phyloP scores from a whole-genome alignment of 1,140 invertebrate genomes.

The Matsumurasca onukii region DNA sequence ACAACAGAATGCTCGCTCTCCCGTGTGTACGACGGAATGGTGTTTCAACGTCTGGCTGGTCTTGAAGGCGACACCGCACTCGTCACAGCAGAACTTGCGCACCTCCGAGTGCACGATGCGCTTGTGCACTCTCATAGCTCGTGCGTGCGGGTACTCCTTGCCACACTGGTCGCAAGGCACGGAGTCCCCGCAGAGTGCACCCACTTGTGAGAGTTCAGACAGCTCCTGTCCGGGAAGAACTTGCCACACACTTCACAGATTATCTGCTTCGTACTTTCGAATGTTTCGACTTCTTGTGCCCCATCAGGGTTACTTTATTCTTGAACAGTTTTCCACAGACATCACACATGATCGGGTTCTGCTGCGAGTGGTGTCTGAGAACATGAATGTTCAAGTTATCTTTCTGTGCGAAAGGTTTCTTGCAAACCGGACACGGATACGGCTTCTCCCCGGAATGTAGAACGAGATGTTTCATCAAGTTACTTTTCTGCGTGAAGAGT shows the following conservation, averaged over 20 bases:
- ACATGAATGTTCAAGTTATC: slow-evolving; percentile 51
- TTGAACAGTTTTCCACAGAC: slow-evolving; percentile 48
- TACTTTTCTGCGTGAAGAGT: slow-evolving; percentile 31
- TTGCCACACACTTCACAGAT: slow-evolving; percentile 37
- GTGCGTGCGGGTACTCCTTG: slow-evolving; percentile 22
- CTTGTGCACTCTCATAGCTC: slow-evolving; percentile 25
- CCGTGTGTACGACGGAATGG: slow-evolving; percentile 47
- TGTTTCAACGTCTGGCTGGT: slow-evolving; percentile 36
- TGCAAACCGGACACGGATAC: slow-evolving; percentile 70
- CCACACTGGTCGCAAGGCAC: slow-evolving; percentile 37
- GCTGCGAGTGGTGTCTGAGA: slow-evolving; percentile 10
- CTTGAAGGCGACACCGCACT: slow-evolving; percentile 32
- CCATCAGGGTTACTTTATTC: slow-evolving; percentile 49
- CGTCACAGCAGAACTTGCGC: slow-evolving; percentile 26
- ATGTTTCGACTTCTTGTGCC: slow-evolving; percentile 49
- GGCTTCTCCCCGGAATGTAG: slow-evolving; percentile 34
- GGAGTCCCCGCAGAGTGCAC: slow-evolving; percentile 35
- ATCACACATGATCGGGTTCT: slow-evolving; percentile 21
- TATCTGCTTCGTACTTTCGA: slow-evolving; percentile 12
- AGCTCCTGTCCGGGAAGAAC: slow-evolving; percentile 61
- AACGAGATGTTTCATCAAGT: slow-evolving; percentile 28
- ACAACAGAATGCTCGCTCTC: slow-evolving; percentile 48
- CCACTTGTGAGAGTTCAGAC: slow-evolving; percentile 60
- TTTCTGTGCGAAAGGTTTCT: slow-evolving; percentile 82
- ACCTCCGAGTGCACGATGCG: slow-evolving; percentile 11